phyloP scores from a whole-genome alignment of 1,140 invertebrate genomes.

The Bombus waltoni region DNA sequence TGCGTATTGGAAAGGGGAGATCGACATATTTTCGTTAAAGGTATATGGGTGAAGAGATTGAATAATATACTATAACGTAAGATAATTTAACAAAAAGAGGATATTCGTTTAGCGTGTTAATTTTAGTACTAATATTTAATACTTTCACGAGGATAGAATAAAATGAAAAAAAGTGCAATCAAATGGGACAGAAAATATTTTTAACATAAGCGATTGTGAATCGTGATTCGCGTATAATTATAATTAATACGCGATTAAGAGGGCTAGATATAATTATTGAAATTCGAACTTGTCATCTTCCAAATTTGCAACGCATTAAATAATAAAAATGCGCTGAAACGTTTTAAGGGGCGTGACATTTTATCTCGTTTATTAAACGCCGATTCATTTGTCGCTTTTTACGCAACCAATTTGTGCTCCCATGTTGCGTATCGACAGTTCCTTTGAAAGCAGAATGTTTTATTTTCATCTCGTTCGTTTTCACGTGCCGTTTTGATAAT shows the following conservation, averaged over 20 bases:
- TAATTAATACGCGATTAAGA: background rate
- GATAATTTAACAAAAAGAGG: too few relatives aligned
- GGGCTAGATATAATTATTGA: too few relatives aligned
- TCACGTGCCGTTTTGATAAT: slow-evolving; percentile 4
- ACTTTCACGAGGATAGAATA: background rate
- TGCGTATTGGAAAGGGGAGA: too few relatives aligned
- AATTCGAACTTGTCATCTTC: too few relatives aligned
- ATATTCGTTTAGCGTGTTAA: too few relatives aligned
- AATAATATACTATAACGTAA: too few relatives aligned
- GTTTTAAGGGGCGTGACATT: slow-evolving; percentile 9
- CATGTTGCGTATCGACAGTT: background rate
- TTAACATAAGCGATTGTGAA: background rate
- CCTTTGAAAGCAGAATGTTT: slow-evolving; percentile 17
- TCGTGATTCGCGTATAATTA: background rate
- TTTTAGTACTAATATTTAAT: too few relatives aligned
- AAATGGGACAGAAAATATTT: background rate
- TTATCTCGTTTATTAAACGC: slow-evolving; percentile 34
- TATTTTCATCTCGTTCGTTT: background rate
- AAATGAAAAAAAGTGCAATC: background rate
- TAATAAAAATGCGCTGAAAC: too few relatives aligned
- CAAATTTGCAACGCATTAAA: background rate
- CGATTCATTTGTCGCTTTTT: slow-evolving; percentile 21
- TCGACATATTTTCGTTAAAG: too few relatives aligned
- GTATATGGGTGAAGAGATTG: too few relatives aligned
- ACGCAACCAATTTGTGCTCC: slow-evolving; percentile 3